Evolutionary conservation across 2,888 invertebrate species (phyloP).

Genomic region (Germaria angustata): DNA sequence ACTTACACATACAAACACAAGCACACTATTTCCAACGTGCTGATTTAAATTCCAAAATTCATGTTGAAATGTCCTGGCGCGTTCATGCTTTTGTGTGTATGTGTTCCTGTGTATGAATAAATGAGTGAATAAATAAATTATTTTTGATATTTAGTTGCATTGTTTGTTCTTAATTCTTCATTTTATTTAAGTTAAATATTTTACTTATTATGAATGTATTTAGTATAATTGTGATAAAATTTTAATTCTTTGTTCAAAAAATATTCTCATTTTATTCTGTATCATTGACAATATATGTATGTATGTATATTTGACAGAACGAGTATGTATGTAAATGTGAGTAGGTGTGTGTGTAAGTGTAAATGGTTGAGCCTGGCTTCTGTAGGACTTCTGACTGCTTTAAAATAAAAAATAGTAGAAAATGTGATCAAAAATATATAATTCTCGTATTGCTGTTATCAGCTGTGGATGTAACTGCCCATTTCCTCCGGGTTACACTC

Average conservation of each 20-base stretch:
- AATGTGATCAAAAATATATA: too few relatives aligned
- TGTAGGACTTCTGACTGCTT: too few relatives aligned
- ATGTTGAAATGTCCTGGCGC: neutral
- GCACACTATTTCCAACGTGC: neutral
- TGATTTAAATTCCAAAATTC: slow-evolving; percentile 1
- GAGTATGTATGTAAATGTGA: too few relatives aligned
- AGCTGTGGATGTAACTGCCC: too few relatives aligned
- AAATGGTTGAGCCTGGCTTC: too few relatives aligned
- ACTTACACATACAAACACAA: neutral
- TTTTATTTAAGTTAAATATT: slow-evolving; percentile 11
- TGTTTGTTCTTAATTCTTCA: slow-evolving; percentile 23
- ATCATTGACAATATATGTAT: neutral
- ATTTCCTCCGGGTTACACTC: too few relatives aligned
- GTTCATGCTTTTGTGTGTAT: neutral
- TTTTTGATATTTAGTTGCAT: slow-evolving; percentile 22
- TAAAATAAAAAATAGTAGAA: too few relatives aligned
- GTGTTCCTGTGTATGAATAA: neutral
- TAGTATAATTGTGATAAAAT: slow-evolving; percentile 25
- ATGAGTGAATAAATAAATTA: slow-evolving; percentile 30
- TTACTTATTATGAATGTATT: neutral
- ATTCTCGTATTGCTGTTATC: too few relatives aligned
- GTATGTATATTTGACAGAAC: too few relatives aligned
- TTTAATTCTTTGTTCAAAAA: slow-evolving; percentile 4
- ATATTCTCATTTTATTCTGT: slow-evolving; percentile 13
- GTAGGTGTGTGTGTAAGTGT: too few relatives aligned